Base-by-base conservation (phyloP, 2,888 invertebrate species). In the Nasonia oneida region DNA sequence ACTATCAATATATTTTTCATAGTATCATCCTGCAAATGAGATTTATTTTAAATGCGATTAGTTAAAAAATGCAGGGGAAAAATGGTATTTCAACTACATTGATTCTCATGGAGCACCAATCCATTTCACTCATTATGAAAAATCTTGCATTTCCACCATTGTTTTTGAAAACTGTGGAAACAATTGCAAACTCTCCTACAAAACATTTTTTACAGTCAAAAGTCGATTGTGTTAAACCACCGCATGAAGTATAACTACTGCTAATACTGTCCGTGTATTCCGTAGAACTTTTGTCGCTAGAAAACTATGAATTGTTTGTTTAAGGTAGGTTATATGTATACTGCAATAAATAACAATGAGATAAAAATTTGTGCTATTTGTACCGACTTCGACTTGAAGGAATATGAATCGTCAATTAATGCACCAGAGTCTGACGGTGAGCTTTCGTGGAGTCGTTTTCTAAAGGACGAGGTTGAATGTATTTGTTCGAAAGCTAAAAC, bases 161-260 rank as follows among this genome's bases (percentile, higher is more conserved):
- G 87, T 94, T 94, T 87, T 89, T 90, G 53, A 94, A 88, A 76
- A 91, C 89, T 29, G 93, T 87, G 2, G 89, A 88, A 2, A 93
- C 80, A 5, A 90, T 86, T 15, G 91, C 86, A 76, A 90, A 88
- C 85, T 93, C 92, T 2, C 94, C 94, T 1, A 94, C 88, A 33
- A 94, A 93, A 88, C 93, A 93, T 74, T 91, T 90, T 3, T 93
- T 93, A 88, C 94, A 94, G 77, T 94, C 94, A n/a, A 94, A 92
- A 29, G 91, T 91, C 8, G 90, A 67, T 6, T 67, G 67, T 3
- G 23, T 2, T n/a, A 37, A 15, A 15, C 14, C 47, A 42, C 23
- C n/a, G 23, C 73, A 73, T 3, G 42, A n/a, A 3, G 23, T 1
- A 23, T 23, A 4, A 42, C 23, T 73, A 3, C 14, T 14, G 12